Evolutionary conservation across 2,888 invertebrate genomes (phyloP).

Genomic region (Campoletis raptor): DNA sequence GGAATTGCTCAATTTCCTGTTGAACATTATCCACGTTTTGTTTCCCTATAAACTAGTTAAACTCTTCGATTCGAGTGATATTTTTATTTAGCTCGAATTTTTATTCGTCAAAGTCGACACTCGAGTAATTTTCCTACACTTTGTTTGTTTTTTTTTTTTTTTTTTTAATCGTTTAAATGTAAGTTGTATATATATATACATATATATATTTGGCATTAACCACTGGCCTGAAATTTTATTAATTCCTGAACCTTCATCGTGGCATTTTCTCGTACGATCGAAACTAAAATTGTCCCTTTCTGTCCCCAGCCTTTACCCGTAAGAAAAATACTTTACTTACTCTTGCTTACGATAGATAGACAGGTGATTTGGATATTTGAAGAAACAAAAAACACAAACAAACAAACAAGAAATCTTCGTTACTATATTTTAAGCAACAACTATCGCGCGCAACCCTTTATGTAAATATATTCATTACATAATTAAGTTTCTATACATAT

Average conservation of each 20-base stretch:
- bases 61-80: constrained; percentile 8
- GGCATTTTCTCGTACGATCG: constrained; percentile 61
- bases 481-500: constrained; percentile 55
- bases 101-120: constrained; percentile 6
- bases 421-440: constrained; percentile 57
- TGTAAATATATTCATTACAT: constrained; percentile 65
- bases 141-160: neutral
- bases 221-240: constrained; percentile 41
- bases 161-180: constrained; percentile 26
- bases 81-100: constrained; percentile 3
- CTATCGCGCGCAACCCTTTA: constrained; percentile 61
- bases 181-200: constrained; percentile 47
- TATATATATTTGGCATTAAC: constrained; percentile 41
- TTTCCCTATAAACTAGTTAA: neutral
- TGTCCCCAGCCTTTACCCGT: constrained; percentile 16
- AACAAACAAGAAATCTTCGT: constrained; percentile 45
- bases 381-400: constrained; percentile 10
- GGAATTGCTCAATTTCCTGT: constrained; percentile 14
- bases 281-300: constrained; percentile 2
- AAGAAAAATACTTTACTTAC: constrained; percentile 56
- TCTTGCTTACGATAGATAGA: constrained; percentile 53
- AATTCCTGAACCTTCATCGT: constrained; percentile 55
- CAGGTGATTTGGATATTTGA: constrained; percentile 57
- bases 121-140: neutral
- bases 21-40: neutral